Evolutionary conservation across 2,888 invertebrate genomes (phyloP), one percentile per base, ranked within the genome.

Genomic region (Iphiclides podalirius): DNA sequence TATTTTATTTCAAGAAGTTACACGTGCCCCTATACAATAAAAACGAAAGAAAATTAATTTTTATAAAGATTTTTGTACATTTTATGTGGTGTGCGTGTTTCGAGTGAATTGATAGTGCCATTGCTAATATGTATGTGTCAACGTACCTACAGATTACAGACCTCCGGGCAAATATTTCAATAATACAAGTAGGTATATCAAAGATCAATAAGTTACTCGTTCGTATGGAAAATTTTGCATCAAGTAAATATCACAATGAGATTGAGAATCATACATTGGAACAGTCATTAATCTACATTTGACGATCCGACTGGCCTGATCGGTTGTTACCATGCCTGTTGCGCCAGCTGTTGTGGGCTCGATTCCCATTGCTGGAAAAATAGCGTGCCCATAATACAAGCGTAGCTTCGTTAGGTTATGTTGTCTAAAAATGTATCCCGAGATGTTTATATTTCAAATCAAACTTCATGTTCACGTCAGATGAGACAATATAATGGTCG

Each of bases 281-380:
- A 8, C 28, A 37, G 17, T 37, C 37, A 17, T 37, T 37, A 28
- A 23, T 37, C 37, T 37, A 37, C 13, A 15, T 12, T 15, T 20
- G 20, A n/a, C n/a, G n/a, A n/a, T n/a, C n/a, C n/a, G n/a, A n/a
- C n/a, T n/a, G n/a, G n/a, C n/a, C n/a, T n/a, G n/a, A n/a, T n/a
- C n/a, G n/a, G n/a, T n/a, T n/a, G n/a, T n/a, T n/a, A n/a, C n/a
- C n/a, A n/a, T n/a, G n/a, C n/a, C n/a, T n/a, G n/a, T n/a, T n/a
- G n/a, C n/a, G n/a, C n/a, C n/a, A n/a, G n/a, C n/a, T n/a, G n/a
- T n/a, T n/a, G n/a, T n/a, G n/a, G n/a, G n/a, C n/a, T n/a, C n/a
- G n/a, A n/a, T n/a, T n/a, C n/a, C n/a, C n/a, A n/a, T n/a, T n/a
- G n/a, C n/a, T n/a, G n/a, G n/a, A n/a, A n/a, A n/a, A n/a, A n/a